Base-by-base conservation (phyloP, 2,113 vertebrate species). In the Perognathus longimembris region DNA sequence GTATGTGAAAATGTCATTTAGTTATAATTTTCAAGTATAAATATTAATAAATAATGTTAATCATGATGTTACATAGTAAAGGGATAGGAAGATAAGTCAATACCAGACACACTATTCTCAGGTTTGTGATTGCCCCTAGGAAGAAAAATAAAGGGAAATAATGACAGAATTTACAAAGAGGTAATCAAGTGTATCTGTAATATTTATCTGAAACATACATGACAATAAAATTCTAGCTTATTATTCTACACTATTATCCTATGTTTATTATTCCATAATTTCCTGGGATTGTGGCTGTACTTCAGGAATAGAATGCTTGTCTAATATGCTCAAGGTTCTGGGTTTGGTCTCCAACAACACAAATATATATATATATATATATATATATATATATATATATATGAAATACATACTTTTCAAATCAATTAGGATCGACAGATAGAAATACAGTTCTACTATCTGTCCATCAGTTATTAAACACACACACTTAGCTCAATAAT, bases 11-110 rank as follows among this genome's bases (percentile, higher is more conserved):
- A 57, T 77, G 85, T 17, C 21, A 69, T 36, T 59, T 54, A 78
- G n/a, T 38, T 71, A 83, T 73, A 95, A 50, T 11, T 66, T 79
- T 74, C 50, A 81, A 89, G 74, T 38, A 66, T 7, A 42, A 81
- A 81, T 30, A 63, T 40, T 30, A 74, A 57, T 66, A 50, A 57
- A 84, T 67, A 57, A 80, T 24, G 66, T 40, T 50, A 45, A 69
- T 92, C 64, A 50, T 45, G 40, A 36, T 84, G 45, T 26, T 70
- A 40, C 6, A 15, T 67, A 77, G 78, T 59, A 82, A 75, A 63
- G 26, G 38, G 50, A 81, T 36, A 78, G 24, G 6, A 81, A 91
- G 3, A 90, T 30, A 82, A 21, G 12, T 70, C 38, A 63, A 12
- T 36, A 86, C 28, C 12, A 69, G 71, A 73, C 22, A 20, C 32